Percentiles rank a stretch among this genome's conserved stretches.
Evolutionary conservation across 2,113 vertebrate species (phyloP).

Genomic region (Microcebus murinus): DNA sequence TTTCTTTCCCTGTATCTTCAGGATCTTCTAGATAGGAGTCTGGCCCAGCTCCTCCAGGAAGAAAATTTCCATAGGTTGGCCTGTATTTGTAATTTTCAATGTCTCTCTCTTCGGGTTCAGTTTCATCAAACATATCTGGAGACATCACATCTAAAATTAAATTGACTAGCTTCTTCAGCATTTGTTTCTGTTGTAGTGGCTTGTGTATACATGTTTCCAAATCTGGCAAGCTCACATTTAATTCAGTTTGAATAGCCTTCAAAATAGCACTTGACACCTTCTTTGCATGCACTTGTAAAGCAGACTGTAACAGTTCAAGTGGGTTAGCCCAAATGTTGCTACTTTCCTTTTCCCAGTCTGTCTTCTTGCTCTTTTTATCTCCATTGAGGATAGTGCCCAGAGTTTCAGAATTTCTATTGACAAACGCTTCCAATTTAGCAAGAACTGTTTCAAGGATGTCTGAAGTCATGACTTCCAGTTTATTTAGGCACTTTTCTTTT

Average conservation of each 20-base stretch:
- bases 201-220: neutral
- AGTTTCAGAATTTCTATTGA: conserved; percentile 33
- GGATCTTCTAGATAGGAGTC: neutral
- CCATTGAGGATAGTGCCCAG: neutral
- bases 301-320: neutral
- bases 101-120: neutral
- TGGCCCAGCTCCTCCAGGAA: conserved; percentile 51
- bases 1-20: neutral
- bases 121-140: neutral
- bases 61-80: conserved; percentile 46
- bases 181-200: conserved; percentile 38
- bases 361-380: neutral
- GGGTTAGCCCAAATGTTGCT: neutral
- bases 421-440: conserved; percentile 23
- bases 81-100: conserved; percentile 47
- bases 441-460: conserved; percentile 42
- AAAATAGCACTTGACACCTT: conserved; percentile 45
- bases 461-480: neutral
- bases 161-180: conserved; percentile 39
- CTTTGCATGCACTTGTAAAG: neutral
- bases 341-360: neutral
- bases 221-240: conserved; percentile 32
- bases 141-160: conserved; percentile 38
- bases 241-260: conserved; percentile 35
- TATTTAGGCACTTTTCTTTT: neutral